phyloP scores from a whole-genome alignment of 2,797 vertebrate species.

The Pseudochirops corinnae region DNA sequence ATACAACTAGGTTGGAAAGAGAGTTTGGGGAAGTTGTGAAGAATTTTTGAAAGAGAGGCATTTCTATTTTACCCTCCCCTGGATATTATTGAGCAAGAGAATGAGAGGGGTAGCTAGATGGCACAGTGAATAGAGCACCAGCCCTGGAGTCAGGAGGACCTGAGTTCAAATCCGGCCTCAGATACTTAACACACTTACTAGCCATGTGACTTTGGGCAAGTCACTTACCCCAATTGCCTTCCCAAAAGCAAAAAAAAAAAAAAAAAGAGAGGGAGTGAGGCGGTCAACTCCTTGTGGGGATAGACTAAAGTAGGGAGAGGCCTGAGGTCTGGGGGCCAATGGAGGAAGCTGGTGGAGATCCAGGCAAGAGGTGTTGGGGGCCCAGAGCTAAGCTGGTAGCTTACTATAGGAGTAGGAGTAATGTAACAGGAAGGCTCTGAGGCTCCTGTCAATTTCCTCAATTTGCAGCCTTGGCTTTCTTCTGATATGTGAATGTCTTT shows the following conservation, averaged over 20 bases:
- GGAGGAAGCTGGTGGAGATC: neutral
- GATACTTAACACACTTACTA: too few relatives aligned
- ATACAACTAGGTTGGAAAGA: neutral
- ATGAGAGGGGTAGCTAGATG: too few relatives aligned
- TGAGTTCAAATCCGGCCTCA: too few relatives aligned
- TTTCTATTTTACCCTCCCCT: neutral
- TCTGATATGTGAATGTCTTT: neutral
- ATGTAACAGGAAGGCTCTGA: neutral
- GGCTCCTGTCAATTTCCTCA: neutral
- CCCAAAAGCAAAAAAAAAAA: too few relatives aligned
- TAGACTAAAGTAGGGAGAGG: neutral
- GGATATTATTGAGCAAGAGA: neutral
- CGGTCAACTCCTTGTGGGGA: neutral
- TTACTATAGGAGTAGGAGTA: neutral
- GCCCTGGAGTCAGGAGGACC: too few relatives aligned
- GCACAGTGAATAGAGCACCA: too few relatives aligned
- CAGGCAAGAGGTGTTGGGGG: neutral
- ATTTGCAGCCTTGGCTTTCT: neutral
- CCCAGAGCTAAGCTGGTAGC: neutral
- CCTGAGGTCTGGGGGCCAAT: neutral
- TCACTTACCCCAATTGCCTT: too few relatives aligned
- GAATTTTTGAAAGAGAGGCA: neutral
- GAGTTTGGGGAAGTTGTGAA: neutral
- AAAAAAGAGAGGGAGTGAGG: too few relatives aligned
- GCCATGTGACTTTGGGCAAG: too few relatives aligned